Evolutionary conservation across 2,888 invertebrate species (phyloP), one percentile per base, ranked within the genome.

Genomic region (Patella depressa): DNA sequence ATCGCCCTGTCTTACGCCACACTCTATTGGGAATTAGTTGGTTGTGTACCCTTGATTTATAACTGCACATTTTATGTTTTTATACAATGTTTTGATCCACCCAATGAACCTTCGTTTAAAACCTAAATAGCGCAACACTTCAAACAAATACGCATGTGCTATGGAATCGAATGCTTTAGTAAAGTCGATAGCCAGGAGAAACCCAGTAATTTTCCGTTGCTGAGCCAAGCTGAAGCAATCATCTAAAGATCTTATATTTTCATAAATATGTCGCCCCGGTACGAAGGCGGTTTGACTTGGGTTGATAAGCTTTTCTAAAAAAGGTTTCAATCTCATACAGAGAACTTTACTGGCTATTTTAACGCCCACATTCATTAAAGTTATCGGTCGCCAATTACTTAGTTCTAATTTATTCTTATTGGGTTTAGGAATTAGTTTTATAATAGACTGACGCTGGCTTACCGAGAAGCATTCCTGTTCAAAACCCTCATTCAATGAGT

Each of bases 11-110:
- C 65, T n/a, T 12, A 65, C 65, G 24, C 19, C 65, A 11, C 65
- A 19, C 24, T 65, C 65, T 65, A 65, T 65, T 65, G 65, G 65
- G 65, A 65, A 65, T 12, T 65, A 65, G n/a, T 65, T 19, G 19
- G 65, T 65, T n/a, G 65, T 65, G 65, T 19, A 65, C 9, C 65
- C 65, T 19, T 65, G n/a, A n/a, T 65, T 65, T 24, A 65, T 65
- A 19, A 65, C 24, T 19, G 65, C 19, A n/a, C 65, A 65, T 65
- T 59, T 19, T 59, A 15, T n/a, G 17, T 59, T 59, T 17, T 59
- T 59, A n/a, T 59, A 59, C 19, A 59, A 59, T 65, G 65, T 65
- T 65, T 65, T 24, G 12, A 65, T 19, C 65, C 65, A 65, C 14
- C 65, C 14, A 19, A 65, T 19, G 12, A 65, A 65, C 9, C 1